These are phyloP conservation scores for Sitta europaea DNA, from an alignment of 2,113 vertebrate species.

Conservation along the genomic window DNA sequence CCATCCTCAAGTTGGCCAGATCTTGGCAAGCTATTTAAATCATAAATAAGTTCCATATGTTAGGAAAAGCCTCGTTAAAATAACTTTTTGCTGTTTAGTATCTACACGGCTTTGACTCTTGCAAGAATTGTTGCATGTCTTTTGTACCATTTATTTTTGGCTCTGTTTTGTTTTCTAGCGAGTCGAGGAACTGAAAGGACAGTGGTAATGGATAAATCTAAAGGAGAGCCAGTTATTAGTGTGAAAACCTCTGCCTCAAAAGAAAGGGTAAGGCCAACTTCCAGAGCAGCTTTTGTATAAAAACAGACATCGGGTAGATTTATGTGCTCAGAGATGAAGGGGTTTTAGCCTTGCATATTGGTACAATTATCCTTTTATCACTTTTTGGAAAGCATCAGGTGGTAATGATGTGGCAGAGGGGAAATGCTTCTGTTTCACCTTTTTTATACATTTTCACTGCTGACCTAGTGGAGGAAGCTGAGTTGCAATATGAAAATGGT, in stretches of 20 bases:
- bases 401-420: neutral
- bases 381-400: neutral
- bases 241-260: slow-evolving; percentile 86
- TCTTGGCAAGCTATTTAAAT: neutral
- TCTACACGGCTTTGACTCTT: neutral
- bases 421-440: neutral
- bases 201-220: slow-evolving; percentile 96
- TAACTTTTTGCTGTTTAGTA: neutral
- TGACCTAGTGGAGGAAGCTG: neutral
- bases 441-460: neutral
- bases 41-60: neutral
- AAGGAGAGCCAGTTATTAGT: slow-evolving; percentile 96
- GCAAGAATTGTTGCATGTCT: neutral
- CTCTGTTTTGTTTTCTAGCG: slow-evolving; percentile 29
- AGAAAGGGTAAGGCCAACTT: slow-evolving; percentile 69
- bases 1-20: neutral
- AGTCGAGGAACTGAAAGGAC: slow-evolving; percentile 84
- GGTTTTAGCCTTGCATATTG: neutral
- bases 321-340: neutral
- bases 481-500: neutral
- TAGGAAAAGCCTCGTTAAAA: neutral
- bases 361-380: neutral
- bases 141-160: neutral
- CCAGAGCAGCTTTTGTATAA: neutral
- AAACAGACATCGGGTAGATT: neutral